Conservation (phyloP, 2,113 vertebrate genomes). For the Pterocles gutturalis region DNA sequence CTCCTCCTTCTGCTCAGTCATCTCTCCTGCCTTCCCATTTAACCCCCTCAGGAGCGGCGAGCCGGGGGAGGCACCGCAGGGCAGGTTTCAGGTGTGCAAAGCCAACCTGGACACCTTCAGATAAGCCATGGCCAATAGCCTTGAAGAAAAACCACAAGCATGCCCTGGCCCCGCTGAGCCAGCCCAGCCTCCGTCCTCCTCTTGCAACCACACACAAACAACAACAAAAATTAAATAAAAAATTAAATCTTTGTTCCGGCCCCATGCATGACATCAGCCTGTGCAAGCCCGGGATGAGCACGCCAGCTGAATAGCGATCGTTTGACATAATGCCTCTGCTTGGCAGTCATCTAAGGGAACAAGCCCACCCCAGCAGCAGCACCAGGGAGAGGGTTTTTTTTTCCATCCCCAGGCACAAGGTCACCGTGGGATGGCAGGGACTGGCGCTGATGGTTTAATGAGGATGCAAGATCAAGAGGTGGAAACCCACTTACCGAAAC, state of each 20-base stretch:
- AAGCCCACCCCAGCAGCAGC: background rate
- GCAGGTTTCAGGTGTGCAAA: background rate
- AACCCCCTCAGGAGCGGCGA: background rate
- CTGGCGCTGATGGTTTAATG: background rate
- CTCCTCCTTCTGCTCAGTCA: constrained; percentile 45
- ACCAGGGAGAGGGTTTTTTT: background rate
- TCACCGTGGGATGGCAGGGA: background rate
- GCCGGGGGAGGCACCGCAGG: background rate
- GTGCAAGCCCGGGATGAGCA: background rate
- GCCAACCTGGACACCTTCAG: fast-evolving
- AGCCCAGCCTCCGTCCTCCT: background rate
- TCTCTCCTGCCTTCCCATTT: constrained; percentile 48
- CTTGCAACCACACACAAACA: background rate
- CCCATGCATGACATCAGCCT: constrained; percentile 49
- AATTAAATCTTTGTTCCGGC: constrained; percentile 16
- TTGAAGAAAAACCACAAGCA: background rate
- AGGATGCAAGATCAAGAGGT: background rate
- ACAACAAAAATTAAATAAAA: background rate
- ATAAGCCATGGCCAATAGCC: background rate
- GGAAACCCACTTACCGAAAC: constrained; percentile 78
- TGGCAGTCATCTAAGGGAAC: background rate
- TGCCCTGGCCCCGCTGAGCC: fast-evolving
- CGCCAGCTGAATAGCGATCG: background rate
- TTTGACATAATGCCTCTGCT: background rate
- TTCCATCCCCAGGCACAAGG: background rate